These are phyloP conservation scores for Myopa tessellatipennis DNA, from an alignment of 2,888 invertebrate species.

Conservation along the genomic window DNA sequence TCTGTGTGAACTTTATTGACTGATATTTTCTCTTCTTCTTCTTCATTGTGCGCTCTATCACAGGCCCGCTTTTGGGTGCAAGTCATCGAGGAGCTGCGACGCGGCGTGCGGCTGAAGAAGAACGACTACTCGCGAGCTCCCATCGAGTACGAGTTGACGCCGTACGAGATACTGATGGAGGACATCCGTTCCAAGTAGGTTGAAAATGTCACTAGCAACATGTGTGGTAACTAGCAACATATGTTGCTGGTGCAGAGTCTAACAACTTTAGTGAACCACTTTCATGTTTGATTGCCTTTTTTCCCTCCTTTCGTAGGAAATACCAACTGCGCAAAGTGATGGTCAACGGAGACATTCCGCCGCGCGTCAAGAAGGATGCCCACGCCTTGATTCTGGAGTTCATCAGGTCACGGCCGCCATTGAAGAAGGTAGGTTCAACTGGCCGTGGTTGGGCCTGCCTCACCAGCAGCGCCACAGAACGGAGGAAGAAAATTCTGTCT, in stretches of 20 bases:
- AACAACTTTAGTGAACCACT: neutral
- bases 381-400: conserved; percentile 96
- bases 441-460: neutral
- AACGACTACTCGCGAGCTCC: conserved; percentile 80
- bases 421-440: conserved; percentile 79
- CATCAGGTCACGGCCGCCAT: conserved; percentile 93
- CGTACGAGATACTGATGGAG: conserved; percentile 96
- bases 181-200: conserved; percentile 85
- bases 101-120: conserved; percentile 94
- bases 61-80: conserved; percentile 96
- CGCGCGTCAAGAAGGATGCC: conserved; percentile 91
- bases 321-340: conserved; percentile 89
- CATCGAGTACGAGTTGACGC: conserved; percentile 93
- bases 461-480: neutral
- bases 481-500: conserved; percentile 1
- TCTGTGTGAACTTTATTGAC: conserved; percentile 22
- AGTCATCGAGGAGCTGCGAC: conserved; percentile 90
- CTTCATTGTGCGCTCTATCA: conserved; percentile 16
- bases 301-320: conserved; percentile 66
- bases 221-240: neutral
- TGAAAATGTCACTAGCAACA: neutral
- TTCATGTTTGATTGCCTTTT: neutral
- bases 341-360: conserved; percentile 85
- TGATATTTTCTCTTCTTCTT: neutral
- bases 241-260: neutral